Conservation (phyloP, 2,113 vertebrate genomes). For the Halcyon malimbica region DNA sequence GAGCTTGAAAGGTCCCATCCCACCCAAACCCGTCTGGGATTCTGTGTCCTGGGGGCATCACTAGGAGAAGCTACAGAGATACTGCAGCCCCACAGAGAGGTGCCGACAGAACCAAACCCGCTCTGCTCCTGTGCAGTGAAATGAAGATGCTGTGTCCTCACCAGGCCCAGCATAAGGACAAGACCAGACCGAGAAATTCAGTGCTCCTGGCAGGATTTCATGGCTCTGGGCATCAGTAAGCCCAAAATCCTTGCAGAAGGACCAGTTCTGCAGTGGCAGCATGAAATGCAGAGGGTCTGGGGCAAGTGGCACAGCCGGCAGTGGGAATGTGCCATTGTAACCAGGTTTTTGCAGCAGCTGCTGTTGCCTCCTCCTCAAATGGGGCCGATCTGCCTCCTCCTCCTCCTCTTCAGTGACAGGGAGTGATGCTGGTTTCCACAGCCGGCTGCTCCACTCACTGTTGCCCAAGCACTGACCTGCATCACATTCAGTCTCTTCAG, state of each 20-base stretch:
- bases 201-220: neutral
- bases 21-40: neutral
- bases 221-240: neutral
- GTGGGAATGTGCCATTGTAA: fast-evolving
- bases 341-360: neutral
- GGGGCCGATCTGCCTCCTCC: neutral
- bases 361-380: neutral
- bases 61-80: neutral
- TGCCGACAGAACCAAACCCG: neutral
- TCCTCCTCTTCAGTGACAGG: neutral
- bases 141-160: neutral
- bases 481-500: fast-evolving
- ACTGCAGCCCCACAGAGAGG: fast-evolving
- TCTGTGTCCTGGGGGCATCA: neutral
- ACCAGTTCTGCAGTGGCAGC: neutral
- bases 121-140: neutral
- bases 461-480: neutral
- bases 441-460: fast-evolving
- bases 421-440: neutral
- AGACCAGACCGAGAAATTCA: neutral
- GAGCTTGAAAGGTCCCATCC: neutral
- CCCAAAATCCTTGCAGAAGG: neutral
- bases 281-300: fast-evolving
- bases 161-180: neutral
- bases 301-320: fast-evolving